phyloP scores from a whole-genome alignment of 1,140 invertebrate genomes.

The Leptinotarsa undecemlineata region DNA sequence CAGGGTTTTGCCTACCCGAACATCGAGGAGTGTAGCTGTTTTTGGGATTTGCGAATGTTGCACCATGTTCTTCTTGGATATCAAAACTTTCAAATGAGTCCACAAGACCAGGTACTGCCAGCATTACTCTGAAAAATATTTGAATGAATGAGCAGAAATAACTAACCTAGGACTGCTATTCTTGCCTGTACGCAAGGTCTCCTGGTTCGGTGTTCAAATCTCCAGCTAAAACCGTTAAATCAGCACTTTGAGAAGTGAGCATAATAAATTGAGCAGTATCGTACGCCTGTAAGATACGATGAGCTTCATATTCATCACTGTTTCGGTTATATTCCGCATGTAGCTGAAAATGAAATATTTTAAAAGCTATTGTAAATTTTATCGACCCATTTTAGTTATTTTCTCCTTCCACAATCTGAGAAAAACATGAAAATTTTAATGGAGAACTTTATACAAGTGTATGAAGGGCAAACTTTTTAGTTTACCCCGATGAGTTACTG shows the following conservation, averaged over 20 bases:
- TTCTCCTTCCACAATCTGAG: no score
- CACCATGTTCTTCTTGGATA: slow-evolving; percentile 42
- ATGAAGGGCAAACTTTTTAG: no score
- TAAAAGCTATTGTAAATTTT: no score
- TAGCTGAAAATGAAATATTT: slow-evolving; percentile 62
- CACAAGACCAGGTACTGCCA: slow-evolving; percentile 58
- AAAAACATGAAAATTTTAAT: no score
- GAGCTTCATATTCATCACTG: slow-evolving; percentile 87
- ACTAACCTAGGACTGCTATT: slow-evolving; percentile 37
- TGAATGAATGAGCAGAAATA: neutral
- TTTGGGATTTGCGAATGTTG: slow-evolving; percentile 79
- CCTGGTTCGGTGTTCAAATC: slow-evolving; percentile 91
- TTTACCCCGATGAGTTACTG: no score
- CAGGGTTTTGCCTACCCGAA: slow-evolving; percentile 65
- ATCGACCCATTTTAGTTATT: no score
- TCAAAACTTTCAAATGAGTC: slow-evolving; percentile 46
- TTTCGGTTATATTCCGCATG: slow-evolving; percentile 92
- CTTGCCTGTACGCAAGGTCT: slow-evolving; percentile 78
- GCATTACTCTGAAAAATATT: slow-evolving; percentile 58
- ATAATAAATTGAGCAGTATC: slow-evolving; percentile 92
- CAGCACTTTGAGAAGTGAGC: slow-evolving; percentile 75
- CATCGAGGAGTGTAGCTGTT: slow-evolving; percentile 78
- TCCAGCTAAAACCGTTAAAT: slow-evolving; percentile 85
- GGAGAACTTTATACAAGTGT: no score
- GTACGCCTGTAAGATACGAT: slow-evolving; percentile 89